Conservation (phyloP, 2,113 vertebrate species). For the Austrofundulus limnaeus region DNA sequence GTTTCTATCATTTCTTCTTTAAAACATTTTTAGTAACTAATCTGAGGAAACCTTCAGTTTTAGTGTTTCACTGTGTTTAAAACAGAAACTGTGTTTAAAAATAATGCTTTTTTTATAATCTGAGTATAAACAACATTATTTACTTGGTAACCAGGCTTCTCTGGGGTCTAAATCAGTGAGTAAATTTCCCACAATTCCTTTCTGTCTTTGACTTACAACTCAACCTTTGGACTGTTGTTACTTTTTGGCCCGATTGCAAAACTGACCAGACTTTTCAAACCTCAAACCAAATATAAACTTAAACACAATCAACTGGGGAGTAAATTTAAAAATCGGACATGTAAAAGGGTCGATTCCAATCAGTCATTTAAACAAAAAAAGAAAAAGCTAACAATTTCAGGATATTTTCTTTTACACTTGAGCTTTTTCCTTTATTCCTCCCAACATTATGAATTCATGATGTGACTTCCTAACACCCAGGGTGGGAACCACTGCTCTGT, state of each 20-base stretch:
- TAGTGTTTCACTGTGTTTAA: neutral
- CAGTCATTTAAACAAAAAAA: neutral
- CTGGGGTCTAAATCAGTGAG: conserved; percentile 2
- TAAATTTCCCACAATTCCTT: conserved; percentile 32
- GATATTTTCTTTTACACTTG: too few species aligned
- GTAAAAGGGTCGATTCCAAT: neutral
- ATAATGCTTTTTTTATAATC: conserved; percentile 24
- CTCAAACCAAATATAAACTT: conserved; percentile 2
- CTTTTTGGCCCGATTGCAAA: conserved; percentile 15
- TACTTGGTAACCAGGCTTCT: conserved; percentile 29
- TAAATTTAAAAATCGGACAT: too few species aligned
- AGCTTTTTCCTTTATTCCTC: neutral
- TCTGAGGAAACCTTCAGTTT: too few species aligned
- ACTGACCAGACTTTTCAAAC: conserved; percentile 1
- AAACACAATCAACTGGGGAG: too few species aligned
- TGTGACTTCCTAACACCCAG: neutral
- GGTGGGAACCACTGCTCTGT: neutral
- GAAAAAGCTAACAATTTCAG: neutral
- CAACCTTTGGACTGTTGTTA: conserved; percentile 22
- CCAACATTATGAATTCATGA: neutral
- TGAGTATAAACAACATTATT: conserved; percentile 5
- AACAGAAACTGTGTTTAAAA: too few species aligned
- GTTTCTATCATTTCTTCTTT: too few species aligned
- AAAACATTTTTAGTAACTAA: neutral
- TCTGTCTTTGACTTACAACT: conserved; percentile 17